Conservation (phyloP, 2,888 invertebrate genomes). For the Dicroscelio sp. region DNA sequence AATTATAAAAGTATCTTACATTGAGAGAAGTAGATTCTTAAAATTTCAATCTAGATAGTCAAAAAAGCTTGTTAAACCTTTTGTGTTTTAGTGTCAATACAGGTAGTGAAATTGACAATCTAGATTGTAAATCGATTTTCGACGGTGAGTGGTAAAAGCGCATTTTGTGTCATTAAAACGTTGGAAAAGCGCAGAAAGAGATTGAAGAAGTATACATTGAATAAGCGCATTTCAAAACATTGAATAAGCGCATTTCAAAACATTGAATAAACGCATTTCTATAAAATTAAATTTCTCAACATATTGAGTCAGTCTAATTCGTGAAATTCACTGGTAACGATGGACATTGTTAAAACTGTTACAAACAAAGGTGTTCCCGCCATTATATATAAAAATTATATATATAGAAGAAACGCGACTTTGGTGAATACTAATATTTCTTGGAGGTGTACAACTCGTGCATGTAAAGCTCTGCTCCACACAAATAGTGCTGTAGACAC, state of each 20-base stretch:
- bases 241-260: constrained; percentile 7
- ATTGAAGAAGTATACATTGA: constrained; percentile 8
- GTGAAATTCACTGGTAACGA: not conserved
- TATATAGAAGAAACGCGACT: constrained; percentile 2
- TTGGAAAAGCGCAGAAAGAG: not conserved
- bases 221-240: constrained; percentile 7
- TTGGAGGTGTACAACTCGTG: not conserved
- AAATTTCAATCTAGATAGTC: too few relatives aligned
- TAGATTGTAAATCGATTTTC: too few relatives aligned
- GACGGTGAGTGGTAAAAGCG: not conserved
- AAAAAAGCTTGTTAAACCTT: too few relatives aligned
- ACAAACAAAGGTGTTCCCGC: constrained; percentile 11
- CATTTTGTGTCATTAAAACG: not conserved
- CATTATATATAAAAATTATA: too few relatives aligned
- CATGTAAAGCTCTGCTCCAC: not conserved
- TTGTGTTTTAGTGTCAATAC: too few relatives aligned
- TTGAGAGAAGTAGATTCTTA: too few relatives aligned
- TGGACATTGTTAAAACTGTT: not conserved
- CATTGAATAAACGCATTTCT: constrained; percentile 6
- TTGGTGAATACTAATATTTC: constrained; percentile 6
- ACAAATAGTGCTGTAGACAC: not conserved
- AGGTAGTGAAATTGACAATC: too few relatives aligned
- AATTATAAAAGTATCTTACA: too few relatives aligned
- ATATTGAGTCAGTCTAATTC: not conserved
- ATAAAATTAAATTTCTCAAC: not conserved